phyloP scores from a whole-genome alignment of 53 echinoderm and acorn worm genomes.

The Mesocentrotus franciscanus region DNA sequence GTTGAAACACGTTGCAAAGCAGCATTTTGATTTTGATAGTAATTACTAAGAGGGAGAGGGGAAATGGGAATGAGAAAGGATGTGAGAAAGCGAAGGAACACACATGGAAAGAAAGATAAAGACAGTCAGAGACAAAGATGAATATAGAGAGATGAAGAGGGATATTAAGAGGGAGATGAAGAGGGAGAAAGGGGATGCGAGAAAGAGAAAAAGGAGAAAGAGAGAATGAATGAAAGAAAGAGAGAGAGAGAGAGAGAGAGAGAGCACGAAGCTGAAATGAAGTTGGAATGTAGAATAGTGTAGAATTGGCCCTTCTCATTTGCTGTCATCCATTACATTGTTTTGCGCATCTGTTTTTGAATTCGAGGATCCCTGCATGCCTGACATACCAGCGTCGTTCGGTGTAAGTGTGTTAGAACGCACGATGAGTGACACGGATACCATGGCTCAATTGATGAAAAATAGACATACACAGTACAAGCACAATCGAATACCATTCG shows the following conservation, averaged over 20 bases:
- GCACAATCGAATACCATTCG: constrained; percentile 7
- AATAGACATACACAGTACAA: neutral
- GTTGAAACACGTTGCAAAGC: too few relatives aligned
- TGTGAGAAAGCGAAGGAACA: neutral
- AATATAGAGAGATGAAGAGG: neutral
- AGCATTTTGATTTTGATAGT: too few relatives aligned
- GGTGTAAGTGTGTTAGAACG: neutral
- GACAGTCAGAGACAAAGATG: neutral
- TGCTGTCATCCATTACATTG: neutral
- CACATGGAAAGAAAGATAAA: neutral
- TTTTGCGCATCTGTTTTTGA: constrained; percentile 37
- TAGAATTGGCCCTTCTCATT: neutral
- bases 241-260: neutral
- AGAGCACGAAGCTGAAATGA: neutral
- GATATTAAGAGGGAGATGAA: neutral
- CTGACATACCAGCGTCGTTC: neutral
- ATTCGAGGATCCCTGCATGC: constrained; percentile 1
- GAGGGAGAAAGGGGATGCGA: neutral
- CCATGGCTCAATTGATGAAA: neutral
- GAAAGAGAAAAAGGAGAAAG: neutral
- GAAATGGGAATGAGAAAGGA: too few relatives aligned
- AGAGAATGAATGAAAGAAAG: neutral
- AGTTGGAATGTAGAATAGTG: neutral
- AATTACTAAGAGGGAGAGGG: too few relatives aligned
- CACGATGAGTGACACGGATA: neutral